These are phyloP conservation scores for Pseudomyrmex flavicornis DNA, from an alignment of 1,140 invertebrate species.

Conservation along the genomic window DNA sequence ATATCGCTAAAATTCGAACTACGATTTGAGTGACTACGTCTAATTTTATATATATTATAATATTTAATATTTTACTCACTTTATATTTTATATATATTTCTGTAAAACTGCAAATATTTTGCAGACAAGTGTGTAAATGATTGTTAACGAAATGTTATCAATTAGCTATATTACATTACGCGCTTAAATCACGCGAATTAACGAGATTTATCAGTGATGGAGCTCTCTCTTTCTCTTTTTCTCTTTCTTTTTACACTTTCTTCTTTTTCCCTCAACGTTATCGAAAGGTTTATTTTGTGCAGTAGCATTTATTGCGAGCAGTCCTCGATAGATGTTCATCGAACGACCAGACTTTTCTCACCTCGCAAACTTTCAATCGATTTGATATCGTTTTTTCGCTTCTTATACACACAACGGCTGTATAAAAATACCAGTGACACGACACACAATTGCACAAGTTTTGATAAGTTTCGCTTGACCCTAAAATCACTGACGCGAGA, in stretches of 20 bases:
- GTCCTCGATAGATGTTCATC: slow-evolving; percentile 48
- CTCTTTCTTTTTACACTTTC: too few relatives aligned
- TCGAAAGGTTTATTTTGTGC: slow-evolving; percentile 38
- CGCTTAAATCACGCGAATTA: slow-evolving; percentile 43
- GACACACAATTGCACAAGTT: slow-evolving; percentile 17
- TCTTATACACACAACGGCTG: not conserved
- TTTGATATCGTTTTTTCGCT: slow-evolving; percentile 45
- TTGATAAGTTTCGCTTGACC: slow-evolving; percentile 1
- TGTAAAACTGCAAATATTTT: not conserved
- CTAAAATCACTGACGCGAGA: slow-evolving; percentile 6
- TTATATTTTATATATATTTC: not conserved
- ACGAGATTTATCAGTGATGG: slow-evolving; percentile 46
- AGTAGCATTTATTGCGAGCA: slow-evolving; percentile 50
- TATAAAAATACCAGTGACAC: slow-evolving; percentile 30
- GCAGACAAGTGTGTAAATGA: not conserved
- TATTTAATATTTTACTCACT: too few relatives aligned
- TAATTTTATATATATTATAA: too few relatives aligned
- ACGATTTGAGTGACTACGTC: not conserved
- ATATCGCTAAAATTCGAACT: slow-evolving; percentile 31
- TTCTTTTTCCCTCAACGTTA: slow-evolving; percentile 17
- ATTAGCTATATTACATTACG: not conserved
- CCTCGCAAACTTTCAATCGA: slow-evolving; percentile 65
- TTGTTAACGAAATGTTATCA: slow-evolving; percentile 10
- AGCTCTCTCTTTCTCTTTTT: too few relatives aligned
- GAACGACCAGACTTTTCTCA: slow-evolving; percentile 54